Base-by-base conservation (phyloP, 1,140 invertebrate species). In the Brachionus calyciflorus region DNA sequence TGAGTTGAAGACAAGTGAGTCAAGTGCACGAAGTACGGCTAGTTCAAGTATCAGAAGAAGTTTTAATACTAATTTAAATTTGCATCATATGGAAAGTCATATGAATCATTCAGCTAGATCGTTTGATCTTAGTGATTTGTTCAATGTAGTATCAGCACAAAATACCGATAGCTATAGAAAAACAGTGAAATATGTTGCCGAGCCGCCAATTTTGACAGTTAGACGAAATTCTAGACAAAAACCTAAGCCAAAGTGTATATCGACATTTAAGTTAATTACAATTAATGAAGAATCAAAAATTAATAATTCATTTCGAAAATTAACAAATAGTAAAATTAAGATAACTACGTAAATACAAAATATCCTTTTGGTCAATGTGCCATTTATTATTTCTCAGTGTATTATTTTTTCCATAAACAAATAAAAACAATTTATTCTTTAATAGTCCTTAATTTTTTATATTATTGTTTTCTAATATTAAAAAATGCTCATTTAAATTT, bases 171-270 rank as follows among this genome's bases (percentile, higher is more conserved):
- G 46, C 24, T 73, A 51, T n/a, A 26, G 69, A 17, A 73, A 73
- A 24, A 73, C 46, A 19, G 69, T 30, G 9, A 73, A 73, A 26
- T 65, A 65, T 40, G 19, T 41, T 10, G 19, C 37, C 2, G 60
- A 65, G 14, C 17, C 19, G n/a, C 60, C 60, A 44, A 12, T 44
- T 19, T 24, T 65, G 3, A 44, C 24, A 41, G 28, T 17, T 6
- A 65, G 40, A 65, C 60, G 60, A 65, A 44, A 65, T 65, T 65
- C 60, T 19, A 65, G 44, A 44, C 12, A 24, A 44, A 65, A 65
- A 44, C 40, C 21, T 30, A 65, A 28, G 10, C 60, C 60, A 65
- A 65, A 44, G 17, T 44, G 60, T 44, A 12, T 65, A 24, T 65
- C 60, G 4, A 65, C 60, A 24, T 65, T 65, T 44, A 65, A 65